phyloP scores from a whole-genome alignment of 2,113 vertebrate species.

The Misgurnus mizolepis region DNA sequence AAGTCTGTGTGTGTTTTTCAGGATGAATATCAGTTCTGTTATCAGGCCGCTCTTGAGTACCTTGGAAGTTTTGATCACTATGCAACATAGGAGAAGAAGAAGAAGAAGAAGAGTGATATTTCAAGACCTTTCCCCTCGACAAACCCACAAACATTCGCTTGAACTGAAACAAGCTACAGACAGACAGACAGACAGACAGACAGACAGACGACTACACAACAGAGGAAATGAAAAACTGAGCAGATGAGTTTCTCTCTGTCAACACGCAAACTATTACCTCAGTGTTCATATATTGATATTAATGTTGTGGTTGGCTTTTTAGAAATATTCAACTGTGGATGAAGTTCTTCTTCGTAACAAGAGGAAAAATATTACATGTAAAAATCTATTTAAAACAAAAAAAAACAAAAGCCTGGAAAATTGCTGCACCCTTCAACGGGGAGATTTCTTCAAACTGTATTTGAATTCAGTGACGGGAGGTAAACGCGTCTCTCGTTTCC shows the following conservation, averaged over 20 bases:
- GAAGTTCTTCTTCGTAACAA: constrained; percentile 48
- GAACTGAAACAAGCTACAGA: constrained; percentile 31
- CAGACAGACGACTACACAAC: no score
- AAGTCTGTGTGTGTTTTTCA: constrained; percentile 58
- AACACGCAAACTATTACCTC: constrained; percentile 57
- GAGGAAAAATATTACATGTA: constrained; percentile 35
- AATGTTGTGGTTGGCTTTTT: constrained; percentile 57
- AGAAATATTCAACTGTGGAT: constrained; percentile 53
- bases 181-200: constrained; percentile 33
- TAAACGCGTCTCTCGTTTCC: neutral
- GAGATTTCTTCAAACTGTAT: constrained; percentile 50
- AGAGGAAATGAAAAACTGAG: no score
- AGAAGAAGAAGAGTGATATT: neutral
- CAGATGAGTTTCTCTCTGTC: no score
- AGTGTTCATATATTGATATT: constrained; percentile 59
- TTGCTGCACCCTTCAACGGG: constrained; percentile 59
- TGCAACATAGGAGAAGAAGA: constrained; percentile 87
- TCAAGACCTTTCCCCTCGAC: constrained; percentile 19
- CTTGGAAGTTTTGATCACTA: constrained; percentile 99
- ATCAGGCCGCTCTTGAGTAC: constrained; percentile 96
- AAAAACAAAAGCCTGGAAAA: constrained; percentile 54
- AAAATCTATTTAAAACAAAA: constrained; percentile 39
- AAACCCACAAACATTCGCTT: constrained; percentile 35
- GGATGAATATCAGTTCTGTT: constrained; percentile 99
- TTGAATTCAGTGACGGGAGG: constrained; percentile 28